phyloP scores from a whole-genome alignment of 2,888 invertebrate species.

The Crioceris asparagi region DNA sequence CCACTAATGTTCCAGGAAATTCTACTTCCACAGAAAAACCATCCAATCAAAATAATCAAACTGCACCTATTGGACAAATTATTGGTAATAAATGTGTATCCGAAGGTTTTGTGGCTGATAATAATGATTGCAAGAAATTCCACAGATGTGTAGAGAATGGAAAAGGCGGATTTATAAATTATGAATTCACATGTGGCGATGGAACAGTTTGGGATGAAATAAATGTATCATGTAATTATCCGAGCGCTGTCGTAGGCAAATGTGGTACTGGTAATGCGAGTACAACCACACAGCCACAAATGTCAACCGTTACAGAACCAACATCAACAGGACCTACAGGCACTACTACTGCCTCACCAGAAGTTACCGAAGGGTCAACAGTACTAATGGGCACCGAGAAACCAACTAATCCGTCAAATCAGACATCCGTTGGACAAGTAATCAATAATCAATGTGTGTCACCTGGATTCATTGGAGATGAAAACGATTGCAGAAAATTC shows the following conservation, averaged over 20 bases:
- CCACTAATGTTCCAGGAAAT: background rate
- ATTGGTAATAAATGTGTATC: slow-evolving; percentile 37
- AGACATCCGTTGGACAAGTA: slow-evolving; percentile 7
- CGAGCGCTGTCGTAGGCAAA: slow-evolving; percentile 42
- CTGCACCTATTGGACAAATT: slow-evolving; percentile 10
- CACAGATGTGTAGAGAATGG: slow-evolving; percentile 63
- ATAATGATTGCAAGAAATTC: slow-evolving; percentile 60
- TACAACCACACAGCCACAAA: background rate
- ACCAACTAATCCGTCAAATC: slow-evolving; percentile 14
- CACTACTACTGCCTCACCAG: background rate
- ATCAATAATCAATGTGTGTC: slow-evolving; percentile 38
- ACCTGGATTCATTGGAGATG: slow-evolving; percentile 62
- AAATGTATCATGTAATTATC: slow-evolving; percentile 60
- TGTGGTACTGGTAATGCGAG: slow-evolving; percentile 12
- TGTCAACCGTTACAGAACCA: background rate
- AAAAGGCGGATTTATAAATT: slow-evolving; percentile 48
- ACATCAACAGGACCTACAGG: slow-evolving; percentile 2
- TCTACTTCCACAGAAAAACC: too few species aligned
- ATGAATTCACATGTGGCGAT: slow-evolving; percentile 64
- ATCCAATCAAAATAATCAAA: slow-evolving; percentile 6
- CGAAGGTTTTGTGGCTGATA: slow-evolving; percentile 62
- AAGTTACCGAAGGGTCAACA: background rate
- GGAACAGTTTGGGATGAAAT: slow-evolving; percentile 70
- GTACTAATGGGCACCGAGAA: background rate
- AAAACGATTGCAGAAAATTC: slow-evolving; percentile 59